Evolutionary conservation across 2,888 invertebrate species (phyloP).

Genomic region (Drosophila sordidapex): DNA sequence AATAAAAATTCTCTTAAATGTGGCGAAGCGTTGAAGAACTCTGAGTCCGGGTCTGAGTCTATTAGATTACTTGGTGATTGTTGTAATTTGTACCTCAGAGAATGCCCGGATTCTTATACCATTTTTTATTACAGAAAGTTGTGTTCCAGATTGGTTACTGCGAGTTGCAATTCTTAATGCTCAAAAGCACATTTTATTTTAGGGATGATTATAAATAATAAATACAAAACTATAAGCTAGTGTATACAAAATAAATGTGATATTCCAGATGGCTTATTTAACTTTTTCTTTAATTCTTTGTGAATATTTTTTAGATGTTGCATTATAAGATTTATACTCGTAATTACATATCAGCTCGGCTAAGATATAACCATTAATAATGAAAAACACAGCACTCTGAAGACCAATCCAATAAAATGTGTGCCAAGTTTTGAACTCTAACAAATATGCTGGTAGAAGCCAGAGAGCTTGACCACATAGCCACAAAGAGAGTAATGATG

Average conservation of each 20-base stretch:
- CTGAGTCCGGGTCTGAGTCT: too few relatives aligned
- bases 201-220: neutral
- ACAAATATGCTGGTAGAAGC: slow-evolving; percentile 94
- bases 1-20: too few relatives aligned
- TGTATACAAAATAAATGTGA: neutral
- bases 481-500: slow-evolving; percentile 87
- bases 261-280: neutral
- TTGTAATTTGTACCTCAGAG: neutral
- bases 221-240: neutral
- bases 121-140: neutral
- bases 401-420: slow-evolving; percentile 94
- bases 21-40: too few relatives aligned
- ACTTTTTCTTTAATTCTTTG: slow-evolving; percentile 28
- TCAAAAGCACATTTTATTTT: neutral
- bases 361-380: slow-evolving; percentile 91
- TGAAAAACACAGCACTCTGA: slow-evolving; percentile 93
- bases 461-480: slow-evolving; percentile 91
- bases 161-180: neutral
- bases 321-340: slow-evolving; percentile 78
- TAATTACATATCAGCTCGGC: slow-evolving; percentile 84
- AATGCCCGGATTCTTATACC: neutral
- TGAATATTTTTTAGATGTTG: slow-evolving; percentile 64
- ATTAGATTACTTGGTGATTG: too few relatives aligned
- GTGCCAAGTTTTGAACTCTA: slow-evolving; percentile 95
- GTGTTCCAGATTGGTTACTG: neutral